A percentile compares a stretch with the other conserved stretches of the same genome.
These are phyloP conservation scores for Sphaerophoria taeniata DNA, from an alignment of 2,888 invertebrate species.

Conservation along the genomic window DNA sequence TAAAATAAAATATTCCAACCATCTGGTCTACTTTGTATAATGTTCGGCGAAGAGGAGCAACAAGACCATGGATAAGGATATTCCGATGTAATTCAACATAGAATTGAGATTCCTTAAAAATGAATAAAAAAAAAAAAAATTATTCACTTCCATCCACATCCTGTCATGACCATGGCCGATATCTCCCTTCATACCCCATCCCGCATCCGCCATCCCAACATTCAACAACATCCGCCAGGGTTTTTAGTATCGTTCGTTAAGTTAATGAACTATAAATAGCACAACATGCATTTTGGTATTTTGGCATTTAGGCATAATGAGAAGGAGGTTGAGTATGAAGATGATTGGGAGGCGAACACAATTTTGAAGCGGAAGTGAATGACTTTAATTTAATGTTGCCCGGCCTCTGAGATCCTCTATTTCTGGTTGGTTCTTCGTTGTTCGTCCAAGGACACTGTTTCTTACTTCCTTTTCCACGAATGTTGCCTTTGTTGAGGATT, in stretches of 20 bases:
- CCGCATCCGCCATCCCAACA: no score
- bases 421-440: not conserved
- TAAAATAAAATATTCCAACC: slow-evolving; percentile 39
- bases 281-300: slow-evolving; percentile 40
- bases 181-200: not conserved
- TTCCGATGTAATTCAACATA: not conserved
- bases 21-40: slow-evolving; percentile 18
- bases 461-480: slow-evolving; percentile 8
- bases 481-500: slow-evolving; percentile 30
- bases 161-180: slow-evolving; percentile 14
- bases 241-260: slow-evolving; percentile 23
- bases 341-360: not conserved
- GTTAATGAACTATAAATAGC: slow-evolving; percentile 42
- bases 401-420: slow-evolving; percentile 26
- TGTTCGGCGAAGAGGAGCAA: no score
- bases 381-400: slow-evolving; percentile 37
- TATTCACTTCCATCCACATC: slow-evolving; percentile 25
- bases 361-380: slow-evolving; percentile 31
- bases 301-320: slow-evolving; percentile 18
- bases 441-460: slow-evolving; percentile 1
- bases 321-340: not conserved
- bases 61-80: not conserved
- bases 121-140: slow-evolving; percentile 13
- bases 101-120: slow-evolving; percentile 34
- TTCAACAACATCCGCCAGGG: slow-evolving; percentile 24